phyloP scores from a whole-genome alignment of 2,797 vertebrate species.

The Acropternis orthonyx region DNA sequence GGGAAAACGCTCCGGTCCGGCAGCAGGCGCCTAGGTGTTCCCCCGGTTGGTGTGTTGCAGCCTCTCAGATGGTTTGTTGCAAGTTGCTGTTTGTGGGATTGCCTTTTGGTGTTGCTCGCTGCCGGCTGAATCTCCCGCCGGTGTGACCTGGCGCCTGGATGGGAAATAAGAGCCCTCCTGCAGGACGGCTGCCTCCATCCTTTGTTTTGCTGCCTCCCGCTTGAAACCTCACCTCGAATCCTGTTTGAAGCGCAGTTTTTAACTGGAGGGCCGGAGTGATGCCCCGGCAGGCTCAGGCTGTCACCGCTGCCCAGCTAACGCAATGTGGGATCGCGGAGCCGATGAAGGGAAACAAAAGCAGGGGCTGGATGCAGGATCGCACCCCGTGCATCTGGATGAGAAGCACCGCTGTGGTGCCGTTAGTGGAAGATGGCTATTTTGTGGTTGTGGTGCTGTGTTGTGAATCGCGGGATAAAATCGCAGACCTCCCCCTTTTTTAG shows the following conservation, averaged over 20 bases:
- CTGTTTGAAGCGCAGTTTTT: background rate
- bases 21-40: constrained; percentile 3
- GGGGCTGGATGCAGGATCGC: background rate
- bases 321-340: background rate
- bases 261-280: background rate
- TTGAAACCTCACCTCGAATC: background rate
- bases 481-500: background rate
- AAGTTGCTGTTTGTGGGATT: background rate
- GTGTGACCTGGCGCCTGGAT: background rate
- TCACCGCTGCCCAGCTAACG: background rate
- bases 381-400: background rate
- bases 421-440: background rate
- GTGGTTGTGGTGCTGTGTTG: background rate
- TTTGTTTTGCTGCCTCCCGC: background rate
- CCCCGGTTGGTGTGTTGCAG: background rate
- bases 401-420: background rate
- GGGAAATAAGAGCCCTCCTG: background rate
- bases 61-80: background rate
- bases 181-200: background rate
- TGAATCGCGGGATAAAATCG: background rate
- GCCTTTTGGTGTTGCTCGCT: background rate
- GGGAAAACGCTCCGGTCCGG: background rate
- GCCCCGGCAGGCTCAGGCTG: background rate
- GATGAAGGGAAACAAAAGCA: constrained; percentile 4
- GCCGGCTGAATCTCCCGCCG: background rate